Evolutionary conservation across 2,888 invertebrate genomes (phyloP).

Genomic region (Ypsolopha sequella): DNA sequence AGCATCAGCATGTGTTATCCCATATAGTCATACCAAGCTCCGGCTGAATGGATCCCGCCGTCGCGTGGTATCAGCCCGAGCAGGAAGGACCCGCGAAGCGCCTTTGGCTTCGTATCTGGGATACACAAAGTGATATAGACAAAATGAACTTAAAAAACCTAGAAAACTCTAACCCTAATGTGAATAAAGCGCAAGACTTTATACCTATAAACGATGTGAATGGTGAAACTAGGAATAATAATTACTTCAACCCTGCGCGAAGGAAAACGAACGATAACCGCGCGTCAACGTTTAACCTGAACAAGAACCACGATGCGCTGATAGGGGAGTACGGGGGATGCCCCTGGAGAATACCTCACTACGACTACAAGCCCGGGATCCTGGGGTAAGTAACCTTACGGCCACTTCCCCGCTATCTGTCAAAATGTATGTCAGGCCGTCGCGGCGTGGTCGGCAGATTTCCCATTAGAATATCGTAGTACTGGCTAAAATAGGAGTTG

Average conservation of each 20-base stretch:
- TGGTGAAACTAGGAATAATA: conserved; percentile 74
- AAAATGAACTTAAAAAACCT: conserved; percentile 74
- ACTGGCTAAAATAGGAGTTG: conserved; percentile 14
- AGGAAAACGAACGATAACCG: conserved; percentile 90
- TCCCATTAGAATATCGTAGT: too few relatives aligned
- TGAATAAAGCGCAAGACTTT: conserved; percentile 71
- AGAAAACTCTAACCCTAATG: conserved; percentile 65
- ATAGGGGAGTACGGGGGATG: conserved; percentile 90
- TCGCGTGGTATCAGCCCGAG: conserved; percentile 98
- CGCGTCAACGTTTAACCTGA: conserved; percentile 91
- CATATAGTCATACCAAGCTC: conserved; percentile 63
- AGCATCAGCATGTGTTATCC: conserved; percentile 55
- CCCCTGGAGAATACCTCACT: conserved; percentile 88
- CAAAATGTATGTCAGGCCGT: background rate
- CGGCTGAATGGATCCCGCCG: conserved; percentile 96
- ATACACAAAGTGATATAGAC: conserved; percentile 76
- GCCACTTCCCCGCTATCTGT: background rate
- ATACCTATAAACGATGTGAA: conserved; percentile 72
- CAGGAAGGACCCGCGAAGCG: conserved; percentile 97
- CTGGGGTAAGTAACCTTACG: conserved; percentile 76
- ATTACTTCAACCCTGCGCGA: conserved; percentile 80
- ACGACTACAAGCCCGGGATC: conserved; percentile 84
- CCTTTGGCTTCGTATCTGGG: conserved; percentile 96
- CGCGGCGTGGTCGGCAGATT: conserved; percentile 1
- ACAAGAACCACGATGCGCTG: conserved; percentile 85